phyloP scores from a whole-genome alignment of 2,888 invertebrate species.

The Ennomos erosarius region DNA sequence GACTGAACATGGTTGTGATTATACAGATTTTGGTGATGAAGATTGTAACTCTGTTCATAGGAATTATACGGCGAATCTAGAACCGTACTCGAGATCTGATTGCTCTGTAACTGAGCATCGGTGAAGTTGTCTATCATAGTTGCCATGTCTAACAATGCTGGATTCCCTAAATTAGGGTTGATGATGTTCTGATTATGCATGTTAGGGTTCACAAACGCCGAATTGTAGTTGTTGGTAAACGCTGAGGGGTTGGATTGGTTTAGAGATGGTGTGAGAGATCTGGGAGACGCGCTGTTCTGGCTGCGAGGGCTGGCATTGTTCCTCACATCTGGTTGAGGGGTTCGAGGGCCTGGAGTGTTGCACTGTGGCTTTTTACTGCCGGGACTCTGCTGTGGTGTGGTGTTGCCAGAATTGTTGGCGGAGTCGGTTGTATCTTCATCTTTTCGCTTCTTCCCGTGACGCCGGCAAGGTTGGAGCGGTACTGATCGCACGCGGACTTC shows the following conservation, averaged over 20 bases:
- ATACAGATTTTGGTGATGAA: conserved; percentile 88
- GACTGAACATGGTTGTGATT: conserved; percentile 83
- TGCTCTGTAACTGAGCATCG: conserved; percentile 92
- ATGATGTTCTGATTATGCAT: conserved; percentile 78
- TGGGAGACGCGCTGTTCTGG: conserved; percentile 85
- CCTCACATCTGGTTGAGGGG: conserved; percentile 73
- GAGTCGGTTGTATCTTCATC: conserved; percentile 87
- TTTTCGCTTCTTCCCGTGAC: conserved; percentile 91
- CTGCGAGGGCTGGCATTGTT: conserved; percentile 77
- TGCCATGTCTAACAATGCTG: conserved; percentile 89
- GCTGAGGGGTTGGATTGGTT: conserved; percentile 71
- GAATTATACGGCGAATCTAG: conserved; percentile 88
- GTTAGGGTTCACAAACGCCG: conserved; percentile 78
- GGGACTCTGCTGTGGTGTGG: conserved; percentile 67
- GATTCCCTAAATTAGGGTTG: conserved; percentile 78
- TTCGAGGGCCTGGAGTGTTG: conserved; percentile 69
- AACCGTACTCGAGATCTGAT: conserved; percentile 94
- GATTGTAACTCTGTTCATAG: conserved; percentile 87
- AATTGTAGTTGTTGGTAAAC: conserved; percentile 74
- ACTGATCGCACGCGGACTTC: conserved; percentile 94
- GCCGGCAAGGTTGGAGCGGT: conserved; percentile 92
- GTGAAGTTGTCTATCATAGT: conserved; percentile 91
- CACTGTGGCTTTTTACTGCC: conserved; percentile 67
- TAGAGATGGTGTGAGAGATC: conserved; percentile 73
- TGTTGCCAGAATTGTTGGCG: conserved; percentile 57